Evolutionary conservation across 2,888 invertebrate species (phyloP), one percentile per base, ranked within the genome.

Genomic region (Alcis repandata): DNA sequence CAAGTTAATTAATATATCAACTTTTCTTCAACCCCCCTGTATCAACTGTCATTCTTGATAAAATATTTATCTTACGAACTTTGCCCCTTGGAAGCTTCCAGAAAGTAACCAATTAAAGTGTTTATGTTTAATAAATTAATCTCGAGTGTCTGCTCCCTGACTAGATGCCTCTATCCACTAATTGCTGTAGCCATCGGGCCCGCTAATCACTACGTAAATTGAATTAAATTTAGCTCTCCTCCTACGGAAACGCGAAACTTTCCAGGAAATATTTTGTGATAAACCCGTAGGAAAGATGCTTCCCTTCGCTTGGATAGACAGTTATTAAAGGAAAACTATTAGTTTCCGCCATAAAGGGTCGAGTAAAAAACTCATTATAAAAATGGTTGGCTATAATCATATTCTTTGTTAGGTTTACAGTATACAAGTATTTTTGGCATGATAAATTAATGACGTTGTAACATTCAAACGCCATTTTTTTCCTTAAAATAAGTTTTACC

Each of bases 1-100:
- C 85, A 80, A 90, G 90, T 91, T 92, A 92, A 92, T 92, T 92
- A 92, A 91, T 92, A 91, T 90, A 91, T 91, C 89, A 92, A 92
- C 91, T 91, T 92, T 92, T 90, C 87, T 85, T 83, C 77, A 78
- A 85, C 85, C 86, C 76, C n/a, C 82, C 82, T 82, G 82, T 86
- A 90, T 89, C 87, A 92, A 87, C 86, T 82, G 88, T 85, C 86
- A 83, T 82, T 82, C 82, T 86, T 88, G 90, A 89, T 90, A 91
- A 91, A 91, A 91, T 87, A 87, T 86, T 87, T 80, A 78, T 79
- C 78, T 79, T 78, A 78, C 15, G 33, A 66, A 66, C 46, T 66
- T 76, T 73, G 71, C 72, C 69, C 69, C 70, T 69, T 68, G 63
- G 60, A 67, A 68, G 68, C 69, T 72, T 70, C 71, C 68, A 66